Evolutionary conservation across 2,888 invertebrate species (phyloP).

Genomic region (Argyresthia albistria): DNA sequence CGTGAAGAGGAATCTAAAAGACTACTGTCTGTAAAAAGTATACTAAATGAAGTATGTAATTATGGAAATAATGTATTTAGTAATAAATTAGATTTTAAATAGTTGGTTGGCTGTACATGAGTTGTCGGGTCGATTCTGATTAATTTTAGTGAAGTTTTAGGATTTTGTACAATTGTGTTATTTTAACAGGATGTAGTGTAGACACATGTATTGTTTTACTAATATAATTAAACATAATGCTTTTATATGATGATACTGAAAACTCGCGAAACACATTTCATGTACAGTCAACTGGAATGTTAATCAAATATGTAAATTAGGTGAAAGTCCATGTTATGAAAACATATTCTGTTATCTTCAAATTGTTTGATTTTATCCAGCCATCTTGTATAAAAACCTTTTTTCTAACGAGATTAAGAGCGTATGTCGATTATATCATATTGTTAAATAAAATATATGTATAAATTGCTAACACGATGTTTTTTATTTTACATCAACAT

Average conservation of each 20-base stretch:
- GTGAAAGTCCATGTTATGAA: conserved; percentile 33
- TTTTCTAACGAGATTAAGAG: conserved; percentile 56
- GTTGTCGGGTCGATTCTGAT: background rate
- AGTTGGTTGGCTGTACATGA: conserved; percentile 7
- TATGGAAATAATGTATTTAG: conserved; percentile 30
- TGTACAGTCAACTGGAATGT: conserved; percentile 8
- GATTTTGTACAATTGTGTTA: conserved; percentile 7
- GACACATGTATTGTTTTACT: background rate
- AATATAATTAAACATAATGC: too few species aligned
- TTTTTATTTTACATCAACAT: too few species aligned
- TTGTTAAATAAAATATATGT: conserved; percentile 70
- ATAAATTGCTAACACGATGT: conserved; percentile 51
- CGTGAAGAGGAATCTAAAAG: conserved; percentile 22
- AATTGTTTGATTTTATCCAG: conserved; percentile 20
- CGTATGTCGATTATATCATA: conserved; percentile 68
- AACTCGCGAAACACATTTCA: background rate
- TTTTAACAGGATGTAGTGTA: background rate
- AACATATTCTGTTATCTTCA: conserved; percentile 13
- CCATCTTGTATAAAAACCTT: conserved; percentile 45
- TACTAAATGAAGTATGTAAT: conserved; percentile 28
- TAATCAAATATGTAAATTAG: conserved; percentile 27
- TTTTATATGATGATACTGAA: too few species aligned
- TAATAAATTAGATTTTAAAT: conserved; percentile 35
- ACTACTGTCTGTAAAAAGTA: conserved; percentile 48
- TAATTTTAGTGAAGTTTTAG: background rate